phyloP scores from a whole-genome alignment of 2,797 vertebrate species.

The Oreochromis mossambicus region DNA sequence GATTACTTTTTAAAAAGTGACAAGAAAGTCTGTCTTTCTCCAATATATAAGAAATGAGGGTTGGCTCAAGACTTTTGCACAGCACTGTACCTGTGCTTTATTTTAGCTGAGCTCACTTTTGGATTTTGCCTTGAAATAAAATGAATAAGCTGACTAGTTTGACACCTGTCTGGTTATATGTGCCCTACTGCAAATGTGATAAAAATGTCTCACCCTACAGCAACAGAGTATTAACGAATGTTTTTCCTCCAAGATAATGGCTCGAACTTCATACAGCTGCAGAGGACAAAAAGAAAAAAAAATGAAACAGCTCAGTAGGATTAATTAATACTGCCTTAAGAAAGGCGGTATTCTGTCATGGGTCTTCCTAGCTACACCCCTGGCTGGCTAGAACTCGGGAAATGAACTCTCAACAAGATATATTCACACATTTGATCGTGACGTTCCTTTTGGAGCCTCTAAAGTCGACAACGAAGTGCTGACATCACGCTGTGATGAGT shows the following conservation, averaged over 20 bases:
- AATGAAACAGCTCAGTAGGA: background rate
- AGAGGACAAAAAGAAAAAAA: background rate
- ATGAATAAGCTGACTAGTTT: background rate
- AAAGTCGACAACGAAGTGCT: background rate
- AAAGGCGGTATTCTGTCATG: background rate
- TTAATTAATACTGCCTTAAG: background rate
- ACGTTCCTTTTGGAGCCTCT: conserved; percentile 6
- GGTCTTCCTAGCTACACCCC: background rate
- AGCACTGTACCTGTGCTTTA: background rate
- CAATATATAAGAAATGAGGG: background rate
- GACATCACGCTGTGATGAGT: conserved; percentile 35
- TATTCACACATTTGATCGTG: conserved; percentile 1
- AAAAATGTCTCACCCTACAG: background rate
- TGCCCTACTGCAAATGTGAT: background rate
- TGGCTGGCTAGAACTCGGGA: background rate
- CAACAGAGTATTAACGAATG: background rate
- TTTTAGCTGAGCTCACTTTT: background rate
- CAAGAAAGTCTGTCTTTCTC: background rate
- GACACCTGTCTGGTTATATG: background rate
- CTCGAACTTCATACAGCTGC: background rate
- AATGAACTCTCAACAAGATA: background rate
- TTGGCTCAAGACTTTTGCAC: background rate
- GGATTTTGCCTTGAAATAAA: background rate
- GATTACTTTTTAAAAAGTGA: background rate
- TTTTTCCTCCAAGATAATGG: background rate